Evolutionary conservation across 2,113 vertebrate species (phyloP), one percentile per base, ranked within the genome.

Genomic region (Psephotus haematonotus): DNA sequence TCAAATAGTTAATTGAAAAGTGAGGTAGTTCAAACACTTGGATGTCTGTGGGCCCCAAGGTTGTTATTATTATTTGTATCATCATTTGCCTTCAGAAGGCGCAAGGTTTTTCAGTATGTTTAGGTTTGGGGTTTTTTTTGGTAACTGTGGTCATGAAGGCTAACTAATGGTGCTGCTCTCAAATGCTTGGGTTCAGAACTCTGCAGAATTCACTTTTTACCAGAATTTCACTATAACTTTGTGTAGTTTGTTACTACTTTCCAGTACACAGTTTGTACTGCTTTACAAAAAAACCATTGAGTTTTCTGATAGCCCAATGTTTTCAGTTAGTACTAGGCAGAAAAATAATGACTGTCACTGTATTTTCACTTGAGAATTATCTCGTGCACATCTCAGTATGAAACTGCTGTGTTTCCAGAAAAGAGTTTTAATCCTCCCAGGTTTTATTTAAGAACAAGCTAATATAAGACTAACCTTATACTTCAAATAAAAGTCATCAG

Each of bases 31-130:
- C 53, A 70, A 88, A 65, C 9, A 9, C 8, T 49, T 55, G 1
- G 5, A 5, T 35, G 3, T 23, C 19, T 64, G 6, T 22, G 44
- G 13, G 17, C 4, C 69, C 24, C 2, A 0, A 16, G n/a, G 4
- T 46, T 24, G 10, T n/a, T 59, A 15, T n/a, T 59, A 59, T 59
- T n/a, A 10, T 57, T 33, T 33, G 31, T n/a, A n/a, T 39, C n/a
- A 31, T 10, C 1, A 0, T 39, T n/a, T 63, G 17, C 16, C 29
- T 67, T 44, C n/a, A 60, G 44, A 80, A 64, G 7, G 5, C 71
- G 15, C 3, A 69, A 53, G 16, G 3, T 23, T 84, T 76, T 50
- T 18, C 14, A 37, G 6, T 44, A 24, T 17, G 6, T 47, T 71
- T 64, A 14, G 4, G 17, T 1, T 4, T 64, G 10, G 10, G 20